phyloP scores from a whole-genome alignment of 2,888 invertebrate species.

The Lasioglossum pauxillum region DNA sequence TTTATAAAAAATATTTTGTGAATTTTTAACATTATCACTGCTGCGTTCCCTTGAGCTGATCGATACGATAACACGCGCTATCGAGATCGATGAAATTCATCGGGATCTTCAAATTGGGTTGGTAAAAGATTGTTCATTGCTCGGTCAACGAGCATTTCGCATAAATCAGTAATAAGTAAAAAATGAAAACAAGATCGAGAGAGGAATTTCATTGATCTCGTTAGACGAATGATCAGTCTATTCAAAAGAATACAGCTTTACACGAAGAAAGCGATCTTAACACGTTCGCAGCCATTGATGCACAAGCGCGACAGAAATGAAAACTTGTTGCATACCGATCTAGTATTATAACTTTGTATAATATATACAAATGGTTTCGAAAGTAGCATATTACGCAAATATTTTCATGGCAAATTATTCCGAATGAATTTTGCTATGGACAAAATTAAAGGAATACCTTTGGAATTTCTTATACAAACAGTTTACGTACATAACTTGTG shows the following conservation, averaged over 20 bases:
- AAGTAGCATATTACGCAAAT: no score
- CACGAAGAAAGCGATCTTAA: slow-evolving; percentile 30
- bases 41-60: slow-evolving; percentile 32
- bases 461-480: not conserved
- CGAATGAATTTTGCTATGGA: not conserved
- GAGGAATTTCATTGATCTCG: slow-evolving; percentile 15
- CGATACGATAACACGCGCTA: slow-evolving; percentile 1
- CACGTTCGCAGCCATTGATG: slow-evolving; percentile 13
- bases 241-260: slow-evolving; percentile 32
- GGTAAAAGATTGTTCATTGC: not conserved
- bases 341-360: not conserved
- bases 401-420: not conserved
- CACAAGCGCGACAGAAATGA: not conserved
- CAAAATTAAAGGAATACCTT: not conserved
- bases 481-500: not conserved
- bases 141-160: slow-evolving; percentile 14
- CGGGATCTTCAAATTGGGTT: not conserved
- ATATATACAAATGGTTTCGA: not conserved
- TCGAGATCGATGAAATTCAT: not conserved
- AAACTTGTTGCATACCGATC: not conserved
- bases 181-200: not conserved
- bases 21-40: slow-evolving; percentile 45
- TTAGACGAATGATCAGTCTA: slow-evolving; percentile 11
- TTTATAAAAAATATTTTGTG: slow-evolving; percentile 56
- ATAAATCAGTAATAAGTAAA: not conserved